Base-by-base conservation (phyloP, 1,140 invertebrate genomes). In the Drosophila arawakana region DNA sequence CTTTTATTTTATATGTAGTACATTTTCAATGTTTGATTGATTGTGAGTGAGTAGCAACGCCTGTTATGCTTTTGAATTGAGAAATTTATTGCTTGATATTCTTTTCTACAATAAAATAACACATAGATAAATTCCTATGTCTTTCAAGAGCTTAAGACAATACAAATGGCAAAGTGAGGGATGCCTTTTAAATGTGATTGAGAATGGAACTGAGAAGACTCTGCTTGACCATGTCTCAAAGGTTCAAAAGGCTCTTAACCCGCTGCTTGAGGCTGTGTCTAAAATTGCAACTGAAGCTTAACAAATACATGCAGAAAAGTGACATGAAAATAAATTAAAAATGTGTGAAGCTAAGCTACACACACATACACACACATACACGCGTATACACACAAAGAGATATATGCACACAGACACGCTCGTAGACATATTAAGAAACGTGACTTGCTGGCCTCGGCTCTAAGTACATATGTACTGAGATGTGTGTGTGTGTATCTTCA, bases 301-400 rank as follows among this genome's bases (percentile, higher is more conserved):
- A 61, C 43, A 62, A 68, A 74, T 59, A 62, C 43, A 59, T 50
- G 55, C 34, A 39, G 13, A 37, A 46, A 66, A 65, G 65, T 81
- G 62, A 74, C 67, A 77, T 72, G 60, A 88, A 86, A 88, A 89
- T 89, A 86, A 86, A 86, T 86, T 86, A 86, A 86, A 86, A 86
- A 83, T 86, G 80, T 88, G 83, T 83, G 82, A 82, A 57, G 68
- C 43, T 65, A 54, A 59, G 55, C 73, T 34, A 62, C 63, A 75
- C 75, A 73, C 59, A 67, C 62, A 61, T 43, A 52, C 43, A 62
- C 10, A 41, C 18, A 10, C 47, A 68, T n/a, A n/a, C 15, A 54
- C 9, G 62, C 37, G 43, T 5, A 57, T 49, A 49, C 58, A 58
- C 50, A 68, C 62, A 68, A 65, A 78, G 60, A 78, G 52, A 78